These are phyloP conservation scores for Polyommatus icarus DNA, from an alignment of 2,888 invertebrate species.

Conservation along the genomic window DNA sequence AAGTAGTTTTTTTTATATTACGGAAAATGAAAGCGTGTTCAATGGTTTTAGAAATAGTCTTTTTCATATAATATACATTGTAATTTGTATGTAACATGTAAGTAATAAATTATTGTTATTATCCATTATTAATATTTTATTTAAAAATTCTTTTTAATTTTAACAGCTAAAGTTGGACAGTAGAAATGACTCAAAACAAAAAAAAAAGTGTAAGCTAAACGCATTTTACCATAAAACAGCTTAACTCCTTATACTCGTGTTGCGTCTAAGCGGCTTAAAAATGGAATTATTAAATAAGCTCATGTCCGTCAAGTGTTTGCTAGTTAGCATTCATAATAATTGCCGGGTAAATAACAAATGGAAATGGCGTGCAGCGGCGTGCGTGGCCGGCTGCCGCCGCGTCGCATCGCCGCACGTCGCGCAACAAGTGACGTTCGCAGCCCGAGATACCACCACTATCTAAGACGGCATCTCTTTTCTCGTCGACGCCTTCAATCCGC, in stretches of 20 bases:
- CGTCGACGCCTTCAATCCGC: constrained; percentile 31
- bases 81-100: no score
- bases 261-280: neutral
- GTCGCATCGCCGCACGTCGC: constrained; percentile 44
- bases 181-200: neutral
- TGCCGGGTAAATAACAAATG: constrained; percentile 59
- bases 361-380: constrained; percentile 64
- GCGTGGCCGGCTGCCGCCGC: constrained; percentile 72
- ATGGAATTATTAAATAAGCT: constrained; percentile 33
- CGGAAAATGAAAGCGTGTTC: neutral
- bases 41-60: neutral
- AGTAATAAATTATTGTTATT: neutral
- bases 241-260: neutral
- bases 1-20: neutral
- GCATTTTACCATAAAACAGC: neutral
- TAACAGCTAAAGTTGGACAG: neutral
- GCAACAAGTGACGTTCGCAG: constrained; percentile 32
- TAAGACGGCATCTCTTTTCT: constrained; percentile 51
- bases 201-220: neutral
- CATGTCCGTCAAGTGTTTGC: constrained; percentile 37
- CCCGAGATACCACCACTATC: constrained; percentile 52
- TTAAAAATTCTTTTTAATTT: no score
- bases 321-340: constrained; percentile 53
- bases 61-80: neutral
- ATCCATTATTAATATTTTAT: neutral